These are phyloP conservation scores for Gobio occitaniae DNA, from an alignment of 2,797 vertebrate species.

Conservation along the genomic window DNA sequence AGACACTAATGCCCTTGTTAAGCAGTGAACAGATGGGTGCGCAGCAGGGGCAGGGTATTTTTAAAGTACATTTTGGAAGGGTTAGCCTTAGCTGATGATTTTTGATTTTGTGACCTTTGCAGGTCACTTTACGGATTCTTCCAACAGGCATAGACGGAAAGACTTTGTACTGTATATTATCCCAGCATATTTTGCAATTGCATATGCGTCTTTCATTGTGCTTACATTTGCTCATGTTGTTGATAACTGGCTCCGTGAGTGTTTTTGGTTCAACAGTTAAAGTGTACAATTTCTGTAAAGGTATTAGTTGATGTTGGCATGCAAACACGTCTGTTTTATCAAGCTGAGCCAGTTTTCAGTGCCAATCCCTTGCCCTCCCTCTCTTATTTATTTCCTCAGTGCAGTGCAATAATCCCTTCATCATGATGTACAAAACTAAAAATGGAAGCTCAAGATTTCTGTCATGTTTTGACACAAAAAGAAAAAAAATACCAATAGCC, in stretches of 20 bases:
- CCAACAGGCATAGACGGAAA: neutral
- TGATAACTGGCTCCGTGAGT: neutral
- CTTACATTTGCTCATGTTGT: neutral
- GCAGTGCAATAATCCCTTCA: neutral
- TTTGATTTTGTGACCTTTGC: constrained; percentile 30
- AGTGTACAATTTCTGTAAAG: neutral
- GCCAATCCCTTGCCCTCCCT: neutral
- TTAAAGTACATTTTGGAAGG: constrained; percentile 28
- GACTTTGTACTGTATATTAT: too few species aligned
- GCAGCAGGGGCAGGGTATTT: constrained; percentile 41
- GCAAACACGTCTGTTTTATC: constrained; percentile 23
- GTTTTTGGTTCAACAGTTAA: neutral
- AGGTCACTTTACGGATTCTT: neutral
- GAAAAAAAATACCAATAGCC: neutral
- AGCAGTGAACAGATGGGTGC: constrained; percentile 45
- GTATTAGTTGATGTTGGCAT: constrained; percentile 12
- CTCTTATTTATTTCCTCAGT: neutral
- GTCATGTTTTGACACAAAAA: neutral
- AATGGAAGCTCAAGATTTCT: neutral
- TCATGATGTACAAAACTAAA: constrained; percentile 19
- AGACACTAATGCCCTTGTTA: constrained; percentile 29
- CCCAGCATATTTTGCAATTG: neutral
- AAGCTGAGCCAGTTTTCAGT: constrained; percentile 3
- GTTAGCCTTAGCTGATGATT: constrained; percentile 15
- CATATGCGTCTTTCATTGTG: neutral